Base-by-base conservation (phyloP, 2,113 vertebrate genomes). In the Zeus faber region DNA sequence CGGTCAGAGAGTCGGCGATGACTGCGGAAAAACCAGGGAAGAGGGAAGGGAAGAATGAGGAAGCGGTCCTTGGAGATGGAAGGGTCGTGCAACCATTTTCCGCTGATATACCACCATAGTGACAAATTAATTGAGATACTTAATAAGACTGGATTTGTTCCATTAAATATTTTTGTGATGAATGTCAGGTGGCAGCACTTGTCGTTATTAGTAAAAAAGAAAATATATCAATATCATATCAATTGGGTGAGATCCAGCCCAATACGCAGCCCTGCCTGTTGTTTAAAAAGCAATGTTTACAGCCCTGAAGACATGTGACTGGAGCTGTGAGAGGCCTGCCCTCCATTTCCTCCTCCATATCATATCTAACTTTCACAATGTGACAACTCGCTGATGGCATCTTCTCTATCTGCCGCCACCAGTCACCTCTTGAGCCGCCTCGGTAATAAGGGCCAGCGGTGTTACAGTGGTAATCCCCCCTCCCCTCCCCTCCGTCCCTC, bases 1-100 rank as follows among this genome's bases (percentile, higher is more conserved):
- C 91, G 1, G 90, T 87, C 72, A 99, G 84, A 0, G 95, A 90
- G 82, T 98, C 95, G 0, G 95, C 90, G 29, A 99, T 97, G 73
- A 98, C 97, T 99, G 92, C 21, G 76, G 80, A 20, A 58, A 52
- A 1, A 67, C 58, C 48, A 16, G 52, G 25, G 27, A 35, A 17
- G n/a, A 18, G 39, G 14, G 16, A 20, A 20, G 26, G 26, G 33
- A 14, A 61, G 5, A 23, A 11, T 10, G 17, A 52, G 4, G 31
- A 3, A 11, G n/a, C n/a, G n/a, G n/a, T n/a, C n/a, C n/a, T n/a
- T n/a, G n/a, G n/a, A n/a, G n/a, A n/a, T n/a, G n/a, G n/a, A n/a
- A n/a, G n/a, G n/a, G n/a, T n/a, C n/a, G n/a, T n/a, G n/a, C n/a
- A n/a, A n/a, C n/a, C n/a, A n/a, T n/a, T n/a, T n/a, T n/a, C n/a